Evolutionary conservation across 2,113 vertebrate species (phyloP), one percentile per base, ranked within the genome.

Genomic region (Nannobrachium achirus): DNA sequence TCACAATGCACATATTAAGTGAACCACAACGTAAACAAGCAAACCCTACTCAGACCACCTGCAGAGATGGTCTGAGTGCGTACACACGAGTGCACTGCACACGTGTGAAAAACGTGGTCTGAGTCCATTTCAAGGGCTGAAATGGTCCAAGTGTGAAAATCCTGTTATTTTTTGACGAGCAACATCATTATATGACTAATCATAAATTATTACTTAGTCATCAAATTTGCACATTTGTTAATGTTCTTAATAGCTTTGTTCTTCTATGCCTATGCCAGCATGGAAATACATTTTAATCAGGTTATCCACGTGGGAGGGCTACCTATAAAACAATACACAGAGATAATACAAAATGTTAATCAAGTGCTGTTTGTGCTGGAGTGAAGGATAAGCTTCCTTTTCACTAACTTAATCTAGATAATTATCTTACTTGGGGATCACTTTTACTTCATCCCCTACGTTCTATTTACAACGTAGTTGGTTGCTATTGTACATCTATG

Each of bases 271-370:
- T 69, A 66, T 56, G 53, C n/a, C 74, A 58, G 70, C 81, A 62
- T 72, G 65, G 73, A 75, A 78, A 69, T 62, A 71, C 64, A 86
- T 73, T 78, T 73, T 79, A 78, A 80, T 84, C 66, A 78, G 74
- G 71, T 84, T 80, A 62, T 63, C 63, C 60, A 56, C 66, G 60
- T 49, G 33, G 48, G 56, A 25, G 70, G 51, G 59, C 49, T 61
- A 57, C 52, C 55, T 46, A 69, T 62, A 75, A 57, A 69, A 69
- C 73, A 66, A 66, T 45, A 49, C 49, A 40, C 25, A 13, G 50
- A 58, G 63, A 75, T 77, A 57, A 70, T 81, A 66, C n/a, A 79
- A 73, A 69, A 79, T 75, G 53, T 41, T 79, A 77, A 80, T 63
- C 45, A 14, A 10, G 10, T 25, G 52, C 58, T 66, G 56, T 46